Base-by-base conservation (phyloP, 2,797 vertebrate genomes). In the Botia kubotai region DNA sequence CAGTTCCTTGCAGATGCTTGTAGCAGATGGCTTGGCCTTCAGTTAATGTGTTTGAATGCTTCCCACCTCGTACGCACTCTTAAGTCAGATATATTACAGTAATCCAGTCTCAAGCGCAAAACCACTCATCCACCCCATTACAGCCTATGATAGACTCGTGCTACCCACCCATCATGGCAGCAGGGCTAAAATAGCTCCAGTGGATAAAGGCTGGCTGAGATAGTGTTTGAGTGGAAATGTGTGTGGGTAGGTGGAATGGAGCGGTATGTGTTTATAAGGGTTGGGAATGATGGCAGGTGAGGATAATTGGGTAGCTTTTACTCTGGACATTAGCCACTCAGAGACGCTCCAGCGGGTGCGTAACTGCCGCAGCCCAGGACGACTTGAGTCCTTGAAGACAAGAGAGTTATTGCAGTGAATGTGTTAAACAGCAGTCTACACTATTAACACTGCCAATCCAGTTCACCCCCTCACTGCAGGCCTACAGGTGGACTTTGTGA, bases 361-460 rank as follows among this genome's bases (percentile, higher is more conserved):
- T 78, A 58, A 70, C 75, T 74, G 60, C 77, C 50, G 4, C 48
- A 26, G 72, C 48, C 57, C 68, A 69, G 80, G 66, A 66, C 46
- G 3, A 70, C 48, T 53, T 23, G 39, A 78, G 85, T 87, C 89
- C 90, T 89, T 92, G 89, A 91, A 88, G 85, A 84, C 79, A 77
- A 83, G 81, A 85, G 81, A 91, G 87, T 88, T 90, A 90, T 87
- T 79, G 84, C 88, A 76, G 74, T 78, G 75, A 84, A 77, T 84
- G 81, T 85, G 80, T 88, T 75, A 43, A 52, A 43, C 78, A 78
- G 83, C 83, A 85, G 17, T 70, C 83, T 77, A 58, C 14, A 46
- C 66, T 43, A 33, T 81, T 67, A 82, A 63, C 68, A 66, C 73
- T 50, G 85, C 85, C 84, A 82, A 85, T 84, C 63, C 58, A 79